A percentile compares a stretch with the other conserved stretches of the same genome.
phyloP scores from a whole-genome alignment of 2,888 invertebrate genomes.

The Chymomyza procnemis region DNA sequence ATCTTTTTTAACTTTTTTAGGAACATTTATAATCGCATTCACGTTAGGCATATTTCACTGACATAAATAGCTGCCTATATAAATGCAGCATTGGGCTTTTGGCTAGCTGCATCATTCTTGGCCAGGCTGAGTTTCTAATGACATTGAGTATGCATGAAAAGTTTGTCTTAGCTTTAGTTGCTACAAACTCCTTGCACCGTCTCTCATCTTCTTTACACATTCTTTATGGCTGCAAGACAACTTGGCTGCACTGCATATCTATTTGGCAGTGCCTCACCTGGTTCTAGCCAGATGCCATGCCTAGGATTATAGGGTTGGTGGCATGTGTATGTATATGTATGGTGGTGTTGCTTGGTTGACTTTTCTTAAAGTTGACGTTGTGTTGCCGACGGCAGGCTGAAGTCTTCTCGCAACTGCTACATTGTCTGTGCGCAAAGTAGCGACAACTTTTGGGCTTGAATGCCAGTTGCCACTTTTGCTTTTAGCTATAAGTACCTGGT shows the following conservation, averaged over 20 bases:
- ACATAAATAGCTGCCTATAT: background rate
- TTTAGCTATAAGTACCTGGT: constrained; percentile 48
- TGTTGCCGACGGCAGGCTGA: background rate
- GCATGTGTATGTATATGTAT: background rate
- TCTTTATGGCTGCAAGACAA: background rate
- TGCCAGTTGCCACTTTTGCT: constrained; percentile 37
- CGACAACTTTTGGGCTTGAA: constrained; percentile 42
- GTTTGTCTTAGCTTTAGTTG: constrained; percentile 53
- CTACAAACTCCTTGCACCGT: constrained; percentile 13
- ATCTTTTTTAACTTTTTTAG: background rate
- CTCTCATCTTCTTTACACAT: background rate
- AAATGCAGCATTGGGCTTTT: background rate
- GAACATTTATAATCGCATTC: background rate
- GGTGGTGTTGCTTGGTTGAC: constrained; percentile 28
- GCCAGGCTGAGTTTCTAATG: constrained; percentile 65
- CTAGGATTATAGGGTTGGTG: background rate
- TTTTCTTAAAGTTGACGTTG: constrained; percentile 12
- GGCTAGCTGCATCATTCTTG: background rate
- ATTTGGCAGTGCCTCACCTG: constrained; percentile 38
- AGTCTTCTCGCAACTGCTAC: constrained; percentile 1
- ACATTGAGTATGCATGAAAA: constrained; percentile 73
- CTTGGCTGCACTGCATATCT: background rate
- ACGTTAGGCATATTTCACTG: background rate
- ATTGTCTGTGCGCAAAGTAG: constrained; percentile 32
- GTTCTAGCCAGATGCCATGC: constrained; percentile 20